phyloP scores from a whole-genome alignment of 2,888 invertebrate genomes.

The Bedellia somnulentella region DNA sequence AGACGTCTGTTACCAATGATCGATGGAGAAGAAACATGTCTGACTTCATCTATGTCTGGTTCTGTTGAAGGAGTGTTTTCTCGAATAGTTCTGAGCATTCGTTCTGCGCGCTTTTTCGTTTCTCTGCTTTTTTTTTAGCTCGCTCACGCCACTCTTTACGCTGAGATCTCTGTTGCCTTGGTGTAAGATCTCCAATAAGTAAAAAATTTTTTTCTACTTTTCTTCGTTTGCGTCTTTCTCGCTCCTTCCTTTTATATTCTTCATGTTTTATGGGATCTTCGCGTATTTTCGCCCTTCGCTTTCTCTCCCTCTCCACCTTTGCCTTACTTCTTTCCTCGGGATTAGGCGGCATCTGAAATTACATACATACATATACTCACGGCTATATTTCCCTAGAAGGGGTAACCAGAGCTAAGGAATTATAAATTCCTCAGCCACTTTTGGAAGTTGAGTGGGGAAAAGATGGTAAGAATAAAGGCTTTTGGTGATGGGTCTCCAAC shows the following conservation, averaged over 20 bases:
- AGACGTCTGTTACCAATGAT: too few species aligned
- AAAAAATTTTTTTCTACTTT: conserved; percentile 7
- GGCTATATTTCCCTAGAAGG: too few species aligned
- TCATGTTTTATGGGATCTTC: conserved; percentile 5
- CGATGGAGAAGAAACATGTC: too few species aligned
- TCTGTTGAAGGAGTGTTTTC: background rate
- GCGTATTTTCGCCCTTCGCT: conserved; percentile 4
- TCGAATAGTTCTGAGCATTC: background rate
- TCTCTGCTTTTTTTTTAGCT: conserved; percentile 5
- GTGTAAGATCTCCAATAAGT: conserved; percentile 4
- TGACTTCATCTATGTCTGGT: conserved; percentile 1
- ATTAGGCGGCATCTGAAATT: too few species aligned
- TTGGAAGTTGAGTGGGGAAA: too few species aligned
- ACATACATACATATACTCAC: too few species aligned
- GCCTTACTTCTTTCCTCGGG: background rate
- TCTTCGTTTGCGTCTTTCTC: conserved; percentile 6
- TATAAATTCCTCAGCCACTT: too few species aligned
- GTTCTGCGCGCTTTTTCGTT: conserved; percentile 3
- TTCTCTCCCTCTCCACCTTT: conserved; percentile 1
- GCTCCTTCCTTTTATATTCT: conserved; percentile 6
- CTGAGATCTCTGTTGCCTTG: conserved; percentile 4
- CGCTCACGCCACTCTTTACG: too few species aligned
- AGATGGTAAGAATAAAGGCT: too few species aligned
- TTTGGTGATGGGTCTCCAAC: too few species aligned
- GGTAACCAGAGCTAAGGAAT: too few species aligned